Conservation (phyloP, 1,140 invertebrate genomes). For the Bactericera cockerelli region DNA sequence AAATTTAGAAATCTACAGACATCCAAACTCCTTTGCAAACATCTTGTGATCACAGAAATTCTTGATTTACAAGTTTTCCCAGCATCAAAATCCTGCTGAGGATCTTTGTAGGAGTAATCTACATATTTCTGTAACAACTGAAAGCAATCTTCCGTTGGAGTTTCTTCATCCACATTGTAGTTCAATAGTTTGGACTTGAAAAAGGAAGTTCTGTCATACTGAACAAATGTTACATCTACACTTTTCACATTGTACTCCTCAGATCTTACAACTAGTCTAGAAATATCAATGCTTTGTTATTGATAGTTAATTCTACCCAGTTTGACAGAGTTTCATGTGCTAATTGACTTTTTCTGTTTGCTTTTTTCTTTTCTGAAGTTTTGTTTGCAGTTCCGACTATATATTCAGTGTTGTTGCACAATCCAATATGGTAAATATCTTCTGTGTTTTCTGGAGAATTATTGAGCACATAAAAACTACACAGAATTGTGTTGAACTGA, state of each 20-base stretch:
- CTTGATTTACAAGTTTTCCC: not conserved
- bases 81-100: not conserved
- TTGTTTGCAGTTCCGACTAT: not conserved
- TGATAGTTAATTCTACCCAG: conserved; percentile 1
- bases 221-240: not conserved
- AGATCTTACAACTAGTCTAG: not conserved
- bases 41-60: not conserved
- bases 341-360: not conserved
- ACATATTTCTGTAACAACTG: not conserved
- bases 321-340: not conserved
- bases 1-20: not conserved
- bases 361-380: not conserved
- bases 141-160: not conserved
- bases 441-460: not conserved
- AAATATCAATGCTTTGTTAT: not conserved
- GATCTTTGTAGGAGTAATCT: not conserved
- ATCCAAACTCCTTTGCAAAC: not conserved
- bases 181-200: not conserved
- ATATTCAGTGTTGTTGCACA: not conserved
- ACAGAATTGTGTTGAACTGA: not conserved
- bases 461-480: not conserved
- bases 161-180: not conserved
- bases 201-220: not conserved
- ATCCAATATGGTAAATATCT: too few species aligned
- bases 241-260: not conserved